Conservation (phyloP, 2,113 vertebrate species). For the Varanus komodoensis region DNA sequence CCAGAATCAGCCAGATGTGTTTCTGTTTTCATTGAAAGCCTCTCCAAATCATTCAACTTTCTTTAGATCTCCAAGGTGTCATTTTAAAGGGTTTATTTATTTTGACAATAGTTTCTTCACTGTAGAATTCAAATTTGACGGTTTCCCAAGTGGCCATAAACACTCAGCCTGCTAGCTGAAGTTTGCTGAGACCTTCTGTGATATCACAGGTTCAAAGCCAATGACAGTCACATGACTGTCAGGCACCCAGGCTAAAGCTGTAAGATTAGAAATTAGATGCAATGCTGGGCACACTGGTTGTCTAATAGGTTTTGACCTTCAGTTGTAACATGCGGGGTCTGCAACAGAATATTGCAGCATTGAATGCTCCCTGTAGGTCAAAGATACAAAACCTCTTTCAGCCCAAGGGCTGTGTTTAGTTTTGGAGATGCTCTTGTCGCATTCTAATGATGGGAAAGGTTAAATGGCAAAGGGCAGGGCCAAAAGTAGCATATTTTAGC, state of each 20-base stretch:
- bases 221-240: not conserved
- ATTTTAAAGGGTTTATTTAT: not conserved
- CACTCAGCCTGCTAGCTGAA: not conserved
- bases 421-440: too few relatives aligned
- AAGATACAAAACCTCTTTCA: too few relatives aligned
- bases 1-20: not conserved
- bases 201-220: not conserved
- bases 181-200: not conserved
- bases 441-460: too few relatives aligned
- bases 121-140: not conserved
- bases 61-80: too few relatives aligned
- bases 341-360: too few relatives aligned
- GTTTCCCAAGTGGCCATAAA: not conserved
- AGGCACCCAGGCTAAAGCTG: not conserved
- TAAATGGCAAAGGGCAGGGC: too few relatives aligned
- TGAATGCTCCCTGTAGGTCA: too few relatives aligned
- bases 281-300: not conserved
- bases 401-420: too few relatives aligned
- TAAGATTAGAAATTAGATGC: not conserved
- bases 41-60: not conserved
- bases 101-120: not conserved
- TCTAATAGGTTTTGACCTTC: not conserved
- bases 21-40: not conserved
- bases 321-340: too few relatives aligned
- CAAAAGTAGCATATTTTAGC: too few relatives aligned